Evolutionary conservation across 1,140 invertebrate species (phyloP).

Genomic region (Elysia chlorotica): DNA sequence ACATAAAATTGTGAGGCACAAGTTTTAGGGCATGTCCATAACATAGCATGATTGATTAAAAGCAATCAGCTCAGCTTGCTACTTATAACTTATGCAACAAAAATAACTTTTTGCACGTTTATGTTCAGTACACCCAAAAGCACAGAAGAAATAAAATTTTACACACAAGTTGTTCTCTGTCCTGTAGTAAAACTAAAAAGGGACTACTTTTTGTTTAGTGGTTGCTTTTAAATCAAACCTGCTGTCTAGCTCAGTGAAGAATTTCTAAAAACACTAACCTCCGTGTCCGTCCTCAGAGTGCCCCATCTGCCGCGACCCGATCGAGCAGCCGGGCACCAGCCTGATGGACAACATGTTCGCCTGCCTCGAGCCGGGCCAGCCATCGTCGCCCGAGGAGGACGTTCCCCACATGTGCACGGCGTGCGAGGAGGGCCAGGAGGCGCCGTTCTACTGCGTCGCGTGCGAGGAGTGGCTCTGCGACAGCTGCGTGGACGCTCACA

Average conservation of each 20-base stretch:
- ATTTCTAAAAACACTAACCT: background rate
- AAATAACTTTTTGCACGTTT: too few relatives aligned
- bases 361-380: constrained; percentile 64
- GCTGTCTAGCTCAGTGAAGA: too few relatives aligned
- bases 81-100: too few relatives aligned
- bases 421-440: constrained; percentile 80
- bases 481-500: constrained; percentile 77
- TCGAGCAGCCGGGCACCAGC: constrained; percentile 63
- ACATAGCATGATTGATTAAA: too few relatives aligned
- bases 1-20: too few relatives aligned
- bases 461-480: constrained; percentile 90
- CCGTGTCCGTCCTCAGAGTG: constrained; percentile 58
- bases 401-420: constrained; percentile 73
- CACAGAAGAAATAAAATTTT: too few relatives aligned
- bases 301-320: constrained; percentile 70
- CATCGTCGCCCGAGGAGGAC: constrained; percentile 38
- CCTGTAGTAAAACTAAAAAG: too few relatives aligned
- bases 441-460: constrained; percentile 84
- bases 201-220: background rate
- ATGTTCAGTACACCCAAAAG: too few relatives aligned
- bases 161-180: too few relatives aligned
- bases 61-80: too few relatives aligned
- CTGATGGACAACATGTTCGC: constrained; percentile 81
- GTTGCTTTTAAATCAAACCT: constrained; percentile 19
- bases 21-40: too few relatives aligned